These are phyloP conservation scores for Aphidoletes aphidimyza DNA, from an alignment of 2,888 invertebrate species.

Conservation along the genomic window DNA sequence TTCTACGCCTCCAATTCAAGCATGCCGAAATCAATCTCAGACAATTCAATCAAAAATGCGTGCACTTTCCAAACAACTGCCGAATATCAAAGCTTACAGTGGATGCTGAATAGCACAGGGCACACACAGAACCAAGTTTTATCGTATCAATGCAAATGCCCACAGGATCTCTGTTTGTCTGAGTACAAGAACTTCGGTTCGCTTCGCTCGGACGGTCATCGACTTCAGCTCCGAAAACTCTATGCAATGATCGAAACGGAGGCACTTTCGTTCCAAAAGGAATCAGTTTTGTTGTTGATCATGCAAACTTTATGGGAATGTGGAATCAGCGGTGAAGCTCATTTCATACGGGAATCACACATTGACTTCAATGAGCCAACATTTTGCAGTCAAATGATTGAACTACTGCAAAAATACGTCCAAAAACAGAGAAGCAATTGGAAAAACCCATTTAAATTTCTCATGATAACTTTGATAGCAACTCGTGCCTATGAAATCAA, in stretches of 20 bases:
- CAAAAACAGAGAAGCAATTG: slow-evolving; percentile 13
- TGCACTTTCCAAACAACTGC: not conserved
- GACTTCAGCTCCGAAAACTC: slow-evolving; percentile 45
- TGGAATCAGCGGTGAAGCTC: not conserved
- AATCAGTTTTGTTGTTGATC: not conserved
- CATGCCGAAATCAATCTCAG: not conserved
- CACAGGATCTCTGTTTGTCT: not conserved
- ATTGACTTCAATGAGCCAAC: not conserved
- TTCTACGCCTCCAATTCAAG: not conserved
- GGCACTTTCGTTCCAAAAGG: not conserved
- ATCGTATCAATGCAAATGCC: not conserved
- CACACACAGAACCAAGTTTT: slow-evolving; percentile 20
- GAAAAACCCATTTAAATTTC: not conserved
- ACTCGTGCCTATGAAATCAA: slow-evolving; percentile 17
- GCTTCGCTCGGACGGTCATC: slow-evolving; percentile 43
- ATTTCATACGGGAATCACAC: not conserved
- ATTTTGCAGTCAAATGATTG: not conserved
- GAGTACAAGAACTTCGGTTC: slow-evolving; percentile 49
- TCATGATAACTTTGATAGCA: not conserved
- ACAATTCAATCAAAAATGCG: slow-evolving; percentile 1
- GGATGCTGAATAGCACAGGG: not conserved
- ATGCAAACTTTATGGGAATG: slow-evolving; percentile 51
- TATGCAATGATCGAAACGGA: slow-evolving; percentile 52
- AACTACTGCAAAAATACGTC: not conserved
- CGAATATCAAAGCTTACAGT: not conserved